Evolutionary conservation across 2,797 vertebrate genomes (phyloP), one percentile per base, ranked within the genome.

Genomic region (Sebastiscus tertius): DNA sequence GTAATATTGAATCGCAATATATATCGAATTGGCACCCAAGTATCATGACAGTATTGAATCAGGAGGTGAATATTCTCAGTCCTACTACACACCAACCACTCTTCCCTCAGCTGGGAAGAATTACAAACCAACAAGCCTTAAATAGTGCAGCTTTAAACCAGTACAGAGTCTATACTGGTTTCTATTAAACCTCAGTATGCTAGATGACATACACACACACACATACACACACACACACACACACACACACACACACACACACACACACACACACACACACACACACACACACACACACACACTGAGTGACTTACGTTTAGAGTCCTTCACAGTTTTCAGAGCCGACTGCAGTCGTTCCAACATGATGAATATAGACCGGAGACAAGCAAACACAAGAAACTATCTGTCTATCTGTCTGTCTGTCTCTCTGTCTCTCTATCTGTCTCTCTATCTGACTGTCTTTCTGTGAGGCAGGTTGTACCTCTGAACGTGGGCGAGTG

Each of bases 301-400:
- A 13, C 52, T 3, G 5, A 58, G 6, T 5, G 60, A 93, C 90
- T 95, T 94, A 96, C 95, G 85, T 94, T 92, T 96, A 14, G 93
- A 92, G 77, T 95, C 91, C 88, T 93, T 96, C 72, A 95, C 89
- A 75, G 91, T 92, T 93, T 92, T 95, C 84, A 96, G 84, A 63
- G 91, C 94, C 26, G 93, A 94, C 90, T 96, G 94, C 90, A 96
- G 93, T 75, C 93, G 92, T 69, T 96, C 95, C 94, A 96, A 86
- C 95, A 96, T 96, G 79, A 79, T 88, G 76, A 85, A 49, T 33
- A 4, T 33, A 5, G 39, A 76, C 18, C 2, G 52, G 24, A 63
- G 46, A 58, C 12, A 72, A 69, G n/a, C 16, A 52, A 72, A 69
- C 27, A 56, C 12, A 31, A 11, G 18, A 58, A 52, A 13, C 69